Evolutionary conservation across 2,797 vertebrate genomes (phyloP), one percentile per base, ranked within the genome.

Genomic region (Propithecus deckenii): DNA sequence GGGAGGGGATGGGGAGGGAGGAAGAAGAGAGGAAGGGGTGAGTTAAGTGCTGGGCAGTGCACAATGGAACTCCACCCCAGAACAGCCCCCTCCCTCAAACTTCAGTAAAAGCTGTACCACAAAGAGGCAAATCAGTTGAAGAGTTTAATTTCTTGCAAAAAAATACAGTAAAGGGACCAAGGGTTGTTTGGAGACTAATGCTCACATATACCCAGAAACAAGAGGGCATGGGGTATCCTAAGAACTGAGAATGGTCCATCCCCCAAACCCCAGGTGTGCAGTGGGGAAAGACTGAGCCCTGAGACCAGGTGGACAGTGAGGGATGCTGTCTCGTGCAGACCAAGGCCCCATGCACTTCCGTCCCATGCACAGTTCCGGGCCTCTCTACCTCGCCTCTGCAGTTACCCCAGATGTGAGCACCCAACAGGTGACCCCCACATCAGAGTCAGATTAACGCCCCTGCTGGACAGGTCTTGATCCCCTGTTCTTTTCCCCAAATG

Each of bases 11-110:
- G 35, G 52, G 52, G 32, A 41, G n/a, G 55, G 0, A 4, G 4
- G 35, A 5, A 1, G n/a, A 71, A 17, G 23, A 55, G 76, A 43
- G 28, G 38, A 50, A 65, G 9, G 23, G 7, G 7, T n/a, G 12
- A 25, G 10, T n/a, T 14, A 4, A 74, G 52, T 23, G 5, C n/a
- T 25, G 25, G 43, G 43, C 11, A 18, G 25, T 7, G 20, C 9
- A 4, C 72, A 3, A 7, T 0, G 14, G 46, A 50, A 50, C 30
- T 52, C 32, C 1, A 0, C 15, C n/a, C 72, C n/a, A 13, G 14
- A 41, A 69, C 20, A 65, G 30, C 18, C 14, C 18, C 22, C 18
- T 78, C 11, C 13, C 67, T 69, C 83, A 38, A 35, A 55, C 28
- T 18, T 61, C 30, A 50, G 61, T 38, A 35, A 67, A 91, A 91